Evolutionary conservation across 1,140 invertebrate genomes (phyloP).

Genomic region (Lepidurus couesii): DNA sequence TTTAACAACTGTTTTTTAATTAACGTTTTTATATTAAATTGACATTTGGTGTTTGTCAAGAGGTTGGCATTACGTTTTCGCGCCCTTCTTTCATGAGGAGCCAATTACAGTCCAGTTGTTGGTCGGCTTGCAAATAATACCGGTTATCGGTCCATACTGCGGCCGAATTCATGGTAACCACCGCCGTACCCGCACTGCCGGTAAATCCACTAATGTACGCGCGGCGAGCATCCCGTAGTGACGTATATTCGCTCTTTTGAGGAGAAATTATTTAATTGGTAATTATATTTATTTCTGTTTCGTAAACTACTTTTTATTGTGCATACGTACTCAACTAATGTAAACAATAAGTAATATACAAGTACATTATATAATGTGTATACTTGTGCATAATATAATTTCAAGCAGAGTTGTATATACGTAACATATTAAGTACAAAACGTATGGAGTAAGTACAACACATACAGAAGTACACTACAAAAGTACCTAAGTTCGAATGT

Average conservation of each 20-base stretch:
- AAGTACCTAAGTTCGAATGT: too few species aligned
- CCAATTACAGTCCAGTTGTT: constrained; percentile 44
- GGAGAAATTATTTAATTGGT: background rate
- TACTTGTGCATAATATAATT: too few species aligned
- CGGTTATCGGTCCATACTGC: constrained; percentile 62
- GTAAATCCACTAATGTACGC: constrained; percentile 54
- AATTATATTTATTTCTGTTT: background rate
- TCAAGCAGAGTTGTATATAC: too few species aligned
- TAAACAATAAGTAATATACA: too few species aligned
- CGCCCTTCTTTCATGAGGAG: constrained; percentile 49
- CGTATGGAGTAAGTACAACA: too few species aligned
- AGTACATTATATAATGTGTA: too few species aligned
- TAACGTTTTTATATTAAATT: background rate
- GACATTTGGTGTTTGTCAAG: background rate
- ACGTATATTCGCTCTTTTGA: constrained; percentile 55
- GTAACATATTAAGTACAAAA: too few species aligned
- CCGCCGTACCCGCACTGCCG: constrained; percentile 53
- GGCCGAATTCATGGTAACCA: constrained; percentile 52
- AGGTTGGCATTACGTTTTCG: background rate
- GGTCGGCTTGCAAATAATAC: constrained; percentile 53
- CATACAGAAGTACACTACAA: too few species aligned
- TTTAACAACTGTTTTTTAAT: constrained; percentile 1
- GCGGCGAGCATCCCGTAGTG: constrained; percentile 51
- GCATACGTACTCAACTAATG: too few species aligned
- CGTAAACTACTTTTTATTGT: too few species aligned